Evolutionary conservation across 2,113 vertebrate species (phyloP).

Genomic region (Melospiza georgiana): DNA sequence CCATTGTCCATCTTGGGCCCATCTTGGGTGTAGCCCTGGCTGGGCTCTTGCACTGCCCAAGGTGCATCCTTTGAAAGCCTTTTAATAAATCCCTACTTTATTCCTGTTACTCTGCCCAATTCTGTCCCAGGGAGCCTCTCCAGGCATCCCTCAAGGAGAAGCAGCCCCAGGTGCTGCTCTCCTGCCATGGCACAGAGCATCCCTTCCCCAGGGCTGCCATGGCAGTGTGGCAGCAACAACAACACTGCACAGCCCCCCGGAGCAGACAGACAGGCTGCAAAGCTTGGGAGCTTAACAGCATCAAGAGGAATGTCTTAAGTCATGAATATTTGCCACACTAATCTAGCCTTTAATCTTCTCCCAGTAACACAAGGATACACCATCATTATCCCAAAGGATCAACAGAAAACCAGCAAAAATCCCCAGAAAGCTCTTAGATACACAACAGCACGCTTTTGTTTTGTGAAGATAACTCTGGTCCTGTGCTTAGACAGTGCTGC

Average conservation of each 20-base stretch:
- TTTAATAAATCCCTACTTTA: not conserved
- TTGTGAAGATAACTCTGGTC: not conserved
- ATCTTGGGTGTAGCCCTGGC: not conserved
- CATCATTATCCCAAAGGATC: not conserved
- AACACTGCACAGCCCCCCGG: fast-evolving
- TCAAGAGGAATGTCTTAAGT: not conserved
- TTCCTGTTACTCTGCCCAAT: too few relatives aligned
- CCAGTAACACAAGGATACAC: not conserved
- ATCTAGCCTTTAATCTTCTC: not conserved
- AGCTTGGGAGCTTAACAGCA: not conserved
- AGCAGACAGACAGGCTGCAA: not conserved
- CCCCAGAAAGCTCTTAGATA: not conserved
- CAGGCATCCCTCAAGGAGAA: not conserved
- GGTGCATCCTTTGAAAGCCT: not conserved
- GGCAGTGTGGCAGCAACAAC: not conserved
- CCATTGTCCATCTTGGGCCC: too few relatives aligned
- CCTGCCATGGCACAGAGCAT: fast-evolving
- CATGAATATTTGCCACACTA: not conserved
- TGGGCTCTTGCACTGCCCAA: not conserved
- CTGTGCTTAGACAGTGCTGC: not conserved
- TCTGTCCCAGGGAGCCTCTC: not conserved
- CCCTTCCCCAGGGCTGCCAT: not conserved
- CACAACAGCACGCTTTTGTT: not conserved
- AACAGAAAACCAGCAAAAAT: not conserved
- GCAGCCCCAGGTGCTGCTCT: not conserved